Conservation (phyloP, 2,797 vertebrate species). For the Threskiornis aethiopicus region DNA sequence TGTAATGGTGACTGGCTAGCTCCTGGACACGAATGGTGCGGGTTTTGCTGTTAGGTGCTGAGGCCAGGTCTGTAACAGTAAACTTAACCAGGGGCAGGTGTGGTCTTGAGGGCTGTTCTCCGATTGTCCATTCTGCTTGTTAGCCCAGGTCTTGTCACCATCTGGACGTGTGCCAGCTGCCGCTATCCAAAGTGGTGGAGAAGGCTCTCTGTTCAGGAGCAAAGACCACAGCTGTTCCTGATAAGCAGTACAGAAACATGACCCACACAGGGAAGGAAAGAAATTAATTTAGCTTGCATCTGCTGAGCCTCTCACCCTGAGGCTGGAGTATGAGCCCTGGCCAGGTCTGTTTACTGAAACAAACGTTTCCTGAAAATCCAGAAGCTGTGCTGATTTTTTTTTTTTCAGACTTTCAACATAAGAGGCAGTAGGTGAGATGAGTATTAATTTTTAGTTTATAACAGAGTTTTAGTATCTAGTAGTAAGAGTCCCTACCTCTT, state of each 20-base stretch:
- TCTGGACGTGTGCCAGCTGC: not conserved
- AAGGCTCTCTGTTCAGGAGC: not conserved
- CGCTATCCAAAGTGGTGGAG: not conserved
- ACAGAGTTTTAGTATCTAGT: not conserved
- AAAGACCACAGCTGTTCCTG: not conserved
- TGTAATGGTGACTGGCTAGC: not conserved
- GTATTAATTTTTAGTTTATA: not conserved
- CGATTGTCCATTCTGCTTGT: accelerated
- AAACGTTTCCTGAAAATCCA: not conserved
- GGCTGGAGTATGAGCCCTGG: not conserved
- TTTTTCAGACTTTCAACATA: not conserved
- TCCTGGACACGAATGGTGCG: not conserved
- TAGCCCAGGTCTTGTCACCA: not conserved
- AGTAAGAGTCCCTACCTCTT: not conserved
- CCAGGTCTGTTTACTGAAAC: not conserved
- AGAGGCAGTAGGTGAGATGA: not conserved
- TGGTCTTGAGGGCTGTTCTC: accelerated
- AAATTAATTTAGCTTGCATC: not conserved
- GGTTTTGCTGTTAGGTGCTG: not conserved
- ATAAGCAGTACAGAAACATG: not conserved
- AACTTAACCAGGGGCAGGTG: not conserved
- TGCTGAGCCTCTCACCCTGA: not conserved
- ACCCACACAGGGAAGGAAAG: not conserved
- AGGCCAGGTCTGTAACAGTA: not conserved
- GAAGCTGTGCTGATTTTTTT: accelerated